Evolutionary conservation across 2,797 vertebrate genomes (phyloP), one percentile per base, ranked within the genome.

Genomic region (Chrysocyon brachyurus): DNA sequence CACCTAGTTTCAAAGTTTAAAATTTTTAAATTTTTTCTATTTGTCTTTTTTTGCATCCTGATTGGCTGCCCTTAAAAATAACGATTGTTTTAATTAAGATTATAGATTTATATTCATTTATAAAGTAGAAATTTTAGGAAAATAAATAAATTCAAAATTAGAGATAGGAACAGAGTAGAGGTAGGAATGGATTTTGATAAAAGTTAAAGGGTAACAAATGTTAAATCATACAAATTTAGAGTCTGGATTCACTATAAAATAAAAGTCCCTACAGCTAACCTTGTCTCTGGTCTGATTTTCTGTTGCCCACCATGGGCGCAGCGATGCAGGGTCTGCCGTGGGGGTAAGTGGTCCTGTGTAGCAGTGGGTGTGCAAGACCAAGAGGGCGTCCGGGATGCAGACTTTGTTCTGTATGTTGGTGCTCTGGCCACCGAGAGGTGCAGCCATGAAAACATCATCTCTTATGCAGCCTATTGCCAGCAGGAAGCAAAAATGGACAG

Each of bases 391-490:
- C 98, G 97, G 24, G 99, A 99, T 40, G 99, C 99, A 0, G 99
- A 99, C 98, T 99, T 99, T 24, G 98, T 99, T 61, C 99, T 99
- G 1, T 99, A 99, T 0, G 99, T 99, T 21, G 99, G 99, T 85
- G 99, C 99, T 28, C 97, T 99, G 98, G 99, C 99, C 64, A 99
- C 99, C 0, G 99, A 99, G 96, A 99, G 99, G 52, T 99, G 99
- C 82, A 99, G 99, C 36, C 99, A 99, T 97, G 99, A 99, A 98
- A 99, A 99, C 97, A 99, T 99, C 49, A 99, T 99, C 93, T 99
- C 99, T 1, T 99, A 99, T 8, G 99, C 99, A 68, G 99, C 99
- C 5, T 99, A 99, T 98, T 99, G 99, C 98, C 99, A 99, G n/a
- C 99, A 99, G 98, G 99, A 99, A 98, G 99, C 99, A 22, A 99